Percentiles rank a stretch among this genome's conserved stretches.
Evolutionary conservation across 53 echinoderm and acorn worm species (phyloP).

Genomic region (Luidia sarsii): DNA sequence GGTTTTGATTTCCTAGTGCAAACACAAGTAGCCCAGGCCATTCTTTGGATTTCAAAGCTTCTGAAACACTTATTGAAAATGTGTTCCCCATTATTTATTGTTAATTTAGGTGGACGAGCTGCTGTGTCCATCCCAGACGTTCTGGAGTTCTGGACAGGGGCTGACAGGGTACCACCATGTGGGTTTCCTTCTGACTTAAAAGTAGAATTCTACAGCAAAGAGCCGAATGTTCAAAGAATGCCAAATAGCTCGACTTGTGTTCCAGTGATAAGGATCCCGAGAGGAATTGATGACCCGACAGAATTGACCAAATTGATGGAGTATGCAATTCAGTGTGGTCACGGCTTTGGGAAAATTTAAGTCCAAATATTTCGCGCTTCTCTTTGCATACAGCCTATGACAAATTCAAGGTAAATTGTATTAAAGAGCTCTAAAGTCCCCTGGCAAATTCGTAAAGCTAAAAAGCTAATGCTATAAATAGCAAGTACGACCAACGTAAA

Average conservation of each 20-base stretch:
- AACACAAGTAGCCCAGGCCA: not conserved
- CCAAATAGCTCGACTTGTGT: slow-evolving; percentile 17
- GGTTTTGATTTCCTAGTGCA: slow-evolving; percentile 6
- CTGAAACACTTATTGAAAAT: slow-evolving; percentile 16
- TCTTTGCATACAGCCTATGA: slow-evolving; percentile 11
- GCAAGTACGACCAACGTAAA: not conserved
- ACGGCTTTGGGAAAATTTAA: slow-evolving; percentile 22
- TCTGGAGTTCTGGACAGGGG: slow-evolving; percentile 26
- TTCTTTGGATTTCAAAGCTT: slow-evolving; percentile 9
- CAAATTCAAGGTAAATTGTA: slow-evolving; percentile 12
- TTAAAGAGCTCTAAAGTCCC: slow-evolving; percentile 3
- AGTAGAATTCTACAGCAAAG: slow-evolving; percentile 19
- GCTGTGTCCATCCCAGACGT: slow-evolving; percentile 12
- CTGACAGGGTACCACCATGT: slow-evolving; percentile 18
- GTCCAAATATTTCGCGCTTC: not conserved
- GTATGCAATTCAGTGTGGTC: slow-evolving; percentile 9
- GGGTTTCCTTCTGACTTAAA: slow-evolving; percentile 24
- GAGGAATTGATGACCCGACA: slow-evolving; percentile 20
- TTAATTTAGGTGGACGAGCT: slow-evolving; percentile 10
- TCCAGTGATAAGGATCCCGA: slow-evolving; percentile 6
- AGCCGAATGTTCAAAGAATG: not conserved
- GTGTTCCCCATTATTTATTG: slow-evolving; percentile 12
- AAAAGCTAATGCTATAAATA: slow-evolving; percentile 3
- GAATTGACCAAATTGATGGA: slow-evolving; percentile 17
- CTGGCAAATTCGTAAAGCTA: slow-evolving; percentile 5